phyloP scores from a whole-genome alignment of 2,888 invertebrate genomes.

The Ennomos erosarius region DNA sequence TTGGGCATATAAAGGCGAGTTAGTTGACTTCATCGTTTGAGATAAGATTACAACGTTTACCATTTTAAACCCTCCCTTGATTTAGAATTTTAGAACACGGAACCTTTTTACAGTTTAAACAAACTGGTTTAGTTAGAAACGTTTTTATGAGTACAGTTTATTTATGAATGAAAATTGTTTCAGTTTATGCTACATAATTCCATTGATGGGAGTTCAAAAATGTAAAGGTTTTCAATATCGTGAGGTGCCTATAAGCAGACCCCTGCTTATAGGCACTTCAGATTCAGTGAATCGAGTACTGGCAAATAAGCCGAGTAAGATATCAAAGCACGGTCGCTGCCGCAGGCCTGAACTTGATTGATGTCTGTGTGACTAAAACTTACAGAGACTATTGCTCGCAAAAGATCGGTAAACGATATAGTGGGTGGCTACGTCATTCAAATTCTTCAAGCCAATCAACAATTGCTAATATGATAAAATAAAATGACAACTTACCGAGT shows the following conservation, averaged over 20 bases:
- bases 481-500: constrained; percentile 65
- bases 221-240: constrained; percentile 39
- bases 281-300: constrained; percentile 59
- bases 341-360: constrained; percentile 54
- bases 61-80: constrained; percentile 34
- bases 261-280: no score
- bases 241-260: constrained; percentile 41
- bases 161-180: no score
- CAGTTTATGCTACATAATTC: not conserved
- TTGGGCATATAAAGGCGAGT: constrained; percentile 59
- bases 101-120: no score
- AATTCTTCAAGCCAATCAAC: constrained; percentile 6
- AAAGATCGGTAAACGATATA: constrained; percentile 6
- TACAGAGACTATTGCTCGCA: constrained; percentile 12
- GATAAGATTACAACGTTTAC: constrained; percentile 42
- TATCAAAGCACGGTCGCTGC: constrained; percentile 64
- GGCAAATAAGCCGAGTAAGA: constrained; percentile 68
- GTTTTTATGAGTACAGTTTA: no score
- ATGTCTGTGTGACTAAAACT: constrained; percentile 39
- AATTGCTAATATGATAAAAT: not conserved
- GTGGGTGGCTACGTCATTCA: constrained; percentile 28
- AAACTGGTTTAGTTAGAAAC: no score
- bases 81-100: constrained; percentile 32
- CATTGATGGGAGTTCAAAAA: not conserved
- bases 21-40: constrained; percentile 38